Percentiles rank a stretch among this genome's conserved stretches.
These are phyloP conservation scores for Bufo bufo DNA, from an alignment of 2,113 vertebrate species.

Conservation along the genomic window DNA sequence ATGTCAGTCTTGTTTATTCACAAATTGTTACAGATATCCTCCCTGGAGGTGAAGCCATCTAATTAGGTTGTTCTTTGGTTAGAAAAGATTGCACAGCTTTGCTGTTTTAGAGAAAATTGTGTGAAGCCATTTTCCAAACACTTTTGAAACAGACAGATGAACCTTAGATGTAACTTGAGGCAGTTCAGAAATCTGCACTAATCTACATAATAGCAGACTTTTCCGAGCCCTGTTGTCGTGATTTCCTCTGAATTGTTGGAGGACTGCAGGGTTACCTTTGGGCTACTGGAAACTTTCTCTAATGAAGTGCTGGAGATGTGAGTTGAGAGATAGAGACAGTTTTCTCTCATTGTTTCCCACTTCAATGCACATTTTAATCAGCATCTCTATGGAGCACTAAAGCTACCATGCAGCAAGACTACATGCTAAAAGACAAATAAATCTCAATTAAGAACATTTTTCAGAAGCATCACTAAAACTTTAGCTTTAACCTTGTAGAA, in stretches of 20 bases:
- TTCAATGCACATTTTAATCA: slow-evolving; percentile 59
- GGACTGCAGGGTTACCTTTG: slow-evolving; percentile 53
- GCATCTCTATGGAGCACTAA: slow-evolving; percentile 32
- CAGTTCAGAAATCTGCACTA: slow-evolving; percentile 55
- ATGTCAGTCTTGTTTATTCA: slow-evolving; percentile 60
- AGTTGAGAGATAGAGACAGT: slow-evolving; percentile 45
- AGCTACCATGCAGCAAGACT: slow-evolving; percentile 24
- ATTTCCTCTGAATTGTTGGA: slow-evolving; percentile 49
- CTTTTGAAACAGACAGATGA: slow-evolving; percentile 58
- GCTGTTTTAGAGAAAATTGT: slow-evolving; percentile 45
- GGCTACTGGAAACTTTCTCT: slow-evolving; percentile 56
- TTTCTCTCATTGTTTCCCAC: slow-evolving; percentile 54
- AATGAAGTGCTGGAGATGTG: slow-evolving; percentile 53
- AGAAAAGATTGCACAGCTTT: slow-evolving; percentile 46
- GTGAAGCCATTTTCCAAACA: slow-evolving; percentile 51
- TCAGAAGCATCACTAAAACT: background rate
- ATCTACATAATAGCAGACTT: slow-evolving; percentile 58
- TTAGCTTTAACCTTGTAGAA: background rate
- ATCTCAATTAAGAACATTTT: slow-evolving; percentile 32
- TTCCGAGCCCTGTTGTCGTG: slow-evolving; percentile 53
- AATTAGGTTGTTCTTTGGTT: slow-evolving; percentile 58
- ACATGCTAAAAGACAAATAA: slow-evolving; percentile 23
- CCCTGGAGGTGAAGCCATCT: slow-evolving; percentile 53
- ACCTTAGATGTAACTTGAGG: slow-evolving; percentile 56
- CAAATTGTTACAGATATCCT: slow-evolving; percentile 58